Evolutionary conservation across 2,113 vertebrate species (phyloP), one percentile per base, ranked within the genome.

Genomic region (Neotoma lepida): DNA sequence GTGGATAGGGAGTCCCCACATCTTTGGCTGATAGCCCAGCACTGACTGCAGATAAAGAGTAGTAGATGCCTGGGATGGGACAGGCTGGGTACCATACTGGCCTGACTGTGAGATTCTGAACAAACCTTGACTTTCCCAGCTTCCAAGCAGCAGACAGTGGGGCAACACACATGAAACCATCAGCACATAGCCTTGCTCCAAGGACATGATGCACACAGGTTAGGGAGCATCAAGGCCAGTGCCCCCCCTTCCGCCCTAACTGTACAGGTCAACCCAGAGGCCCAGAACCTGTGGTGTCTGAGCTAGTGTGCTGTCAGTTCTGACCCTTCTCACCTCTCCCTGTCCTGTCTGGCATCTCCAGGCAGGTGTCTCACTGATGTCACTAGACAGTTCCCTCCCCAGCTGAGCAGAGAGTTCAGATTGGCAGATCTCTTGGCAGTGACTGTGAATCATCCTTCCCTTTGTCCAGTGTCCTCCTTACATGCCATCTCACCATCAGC

Each of bases 71-170:
- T 26, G 6, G 41, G 10, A 10, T n/a, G 35, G 4, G 6, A 0
- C 28, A 0, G 12, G 14, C 20, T 12, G 18, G 24, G 20, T 7
- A 6, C 13, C 30, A 12, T 30, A 30, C 12, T 4, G 5, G 28
- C 51, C 61, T n/a, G 17, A 13, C 46, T 71, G 6, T 26, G 20
- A 3, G 35, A 58, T 2, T 2, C 10, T 17, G 44, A 49, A 12
- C 24, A 41, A 41, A 14, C 39, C 46, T 64, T 44, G 44, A 41
- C 56, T 35, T 68, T 24, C 39, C 46, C 39, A 56, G 61, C 28
- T 56, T 35, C 49, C 64, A n/a, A 4, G 49, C 35, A 44, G 28
- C 64, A 46, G 58, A 33, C 41, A 49, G 66, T 17, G 56, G 18
- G 24, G 14, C 20, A 39, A 2, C 4, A 26, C 13, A 30, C 26